phyloP scores from a whole-genome alignment of 1,140 invertebrate genomes.

The Papilio polyxenes region DNA sequence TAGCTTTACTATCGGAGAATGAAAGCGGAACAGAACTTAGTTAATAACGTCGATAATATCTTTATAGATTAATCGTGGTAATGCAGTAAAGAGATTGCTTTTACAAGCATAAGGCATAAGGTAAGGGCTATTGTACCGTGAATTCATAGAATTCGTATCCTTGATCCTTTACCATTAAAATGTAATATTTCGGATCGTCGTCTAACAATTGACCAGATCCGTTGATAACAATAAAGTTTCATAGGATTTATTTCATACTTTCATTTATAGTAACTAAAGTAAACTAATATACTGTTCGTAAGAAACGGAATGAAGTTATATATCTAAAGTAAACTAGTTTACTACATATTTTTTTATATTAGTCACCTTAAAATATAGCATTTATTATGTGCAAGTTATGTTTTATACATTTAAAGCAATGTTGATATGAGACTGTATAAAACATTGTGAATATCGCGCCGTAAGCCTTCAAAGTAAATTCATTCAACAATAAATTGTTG shows the following conservation, averaged over 20 bases:
- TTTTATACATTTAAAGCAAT: background rate
- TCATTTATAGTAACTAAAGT: too few species aligned
- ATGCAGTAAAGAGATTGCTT: slow-evolving; percentile 30
- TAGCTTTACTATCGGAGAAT: background rate
- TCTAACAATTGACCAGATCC: background rate
- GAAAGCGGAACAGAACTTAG: background rate
- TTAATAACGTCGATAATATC: slow-evolving; percentile 10
- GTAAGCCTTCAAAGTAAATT: background rate
- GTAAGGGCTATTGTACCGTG: background rate
- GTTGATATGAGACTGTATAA: background rate
- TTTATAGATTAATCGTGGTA: slow-evolving; percentile 15
- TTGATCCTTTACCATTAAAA: background rate
- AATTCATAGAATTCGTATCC: background rate
- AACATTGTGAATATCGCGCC: background rate
- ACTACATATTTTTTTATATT: too few species aligned
- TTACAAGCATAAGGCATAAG: slow-evolving; percentile 24
- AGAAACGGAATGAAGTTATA: too few species aligned
- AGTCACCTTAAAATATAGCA: background rate
- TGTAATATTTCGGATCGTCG: background rate
- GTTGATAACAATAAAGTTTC: too few species aligned
- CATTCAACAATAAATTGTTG: slow-evolving; percentile 14
- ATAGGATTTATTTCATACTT: too few species aligned
- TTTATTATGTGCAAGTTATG: background rate
- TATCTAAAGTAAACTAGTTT: too few species aligned
- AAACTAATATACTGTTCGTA: too few species aligned